Conservation (phyloP, 2,797 vertebrate species). For the Falco peregrinus region DNA sequence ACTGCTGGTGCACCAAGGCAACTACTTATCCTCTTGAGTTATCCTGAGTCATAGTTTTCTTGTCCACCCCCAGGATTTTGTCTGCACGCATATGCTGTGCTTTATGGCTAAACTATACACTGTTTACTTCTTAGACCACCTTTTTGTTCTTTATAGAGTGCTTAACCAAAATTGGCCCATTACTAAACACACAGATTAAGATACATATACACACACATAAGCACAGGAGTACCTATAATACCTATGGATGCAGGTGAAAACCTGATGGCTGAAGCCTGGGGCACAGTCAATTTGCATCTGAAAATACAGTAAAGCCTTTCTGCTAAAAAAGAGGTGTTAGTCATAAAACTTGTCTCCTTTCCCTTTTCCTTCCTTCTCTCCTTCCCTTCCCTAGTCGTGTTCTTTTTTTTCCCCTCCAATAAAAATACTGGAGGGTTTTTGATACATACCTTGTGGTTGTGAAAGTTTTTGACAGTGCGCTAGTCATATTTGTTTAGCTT, state of each 20-base stretch:
- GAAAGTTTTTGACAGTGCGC: background rate
- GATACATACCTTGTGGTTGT: background rate
- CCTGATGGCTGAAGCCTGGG: background rate
- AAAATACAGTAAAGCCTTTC: background rate
- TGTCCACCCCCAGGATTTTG: background rate
- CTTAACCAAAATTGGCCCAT: background rate
- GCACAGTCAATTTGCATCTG: background rate
- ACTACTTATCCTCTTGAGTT: conserved; percentile 17
- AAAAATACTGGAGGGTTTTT: background rate
- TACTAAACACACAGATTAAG: background rate
- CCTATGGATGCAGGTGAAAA: background rate
- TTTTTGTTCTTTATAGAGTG: background rate
- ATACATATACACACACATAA: background rate
- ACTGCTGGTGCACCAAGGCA: background rate
- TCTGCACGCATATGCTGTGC: background rate
- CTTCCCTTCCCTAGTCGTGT: background rate
- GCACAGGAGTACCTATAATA: background rate
- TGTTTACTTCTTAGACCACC: background rate
- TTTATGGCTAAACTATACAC: background rate
- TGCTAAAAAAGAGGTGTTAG: background rate
- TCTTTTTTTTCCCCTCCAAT: background rate
- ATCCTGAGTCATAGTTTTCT: conserved; percentile 9
- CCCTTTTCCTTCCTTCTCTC: background rate
- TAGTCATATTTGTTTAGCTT: background rate
- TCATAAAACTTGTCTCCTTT: background rate